These are phyloP conservation scores for Desoria tigrina DNA, from an alignment of 2,888 invertebrate species.

Conservation along the genomic window DNA sequence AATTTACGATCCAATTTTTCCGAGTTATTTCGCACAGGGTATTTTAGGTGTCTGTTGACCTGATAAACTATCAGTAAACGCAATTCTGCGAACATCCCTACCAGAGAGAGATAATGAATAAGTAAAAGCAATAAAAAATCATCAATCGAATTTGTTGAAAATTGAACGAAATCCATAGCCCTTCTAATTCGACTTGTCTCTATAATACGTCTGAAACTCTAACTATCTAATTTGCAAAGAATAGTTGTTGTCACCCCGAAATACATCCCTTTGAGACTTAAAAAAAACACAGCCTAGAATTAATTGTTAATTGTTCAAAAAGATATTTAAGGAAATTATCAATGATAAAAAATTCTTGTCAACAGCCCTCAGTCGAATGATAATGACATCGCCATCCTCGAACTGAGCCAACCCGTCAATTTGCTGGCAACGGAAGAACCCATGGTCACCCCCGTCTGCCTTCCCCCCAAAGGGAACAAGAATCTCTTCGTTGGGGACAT, in stretches of 20 bases:
- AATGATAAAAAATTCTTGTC: neutral
- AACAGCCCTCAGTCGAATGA: constrained; percentile 44
- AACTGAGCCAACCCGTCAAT: constrained; percentile 41
- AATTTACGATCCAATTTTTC: too few species aligned
- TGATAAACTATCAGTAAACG: too few species aligned
- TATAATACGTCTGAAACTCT: too few species aligned
- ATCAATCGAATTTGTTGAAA: neutral
- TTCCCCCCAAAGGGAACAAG: constrained; percentile 31
- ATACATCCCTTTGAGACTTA: too few species aligned
- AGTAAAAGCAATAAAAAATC: neutral
- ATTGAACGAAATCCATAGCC: too few species aligned
- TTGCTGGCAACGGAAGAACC: constrained; percentile 37
- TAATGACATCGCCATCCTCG: constrained; percentile 46
- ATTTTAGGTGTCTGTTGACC: too few species aligned
- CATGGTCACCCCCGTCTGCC: constrained; percentile 44
- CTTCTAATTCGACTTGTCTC: too few species aligned
- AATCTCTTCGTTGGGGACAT: constrained; percentile 36
- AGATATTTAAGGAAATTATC: neutral
- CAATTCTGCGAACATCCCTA: too few species aligned
- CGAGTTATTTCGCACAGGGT: too few species aligned
- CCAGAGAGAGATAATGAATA: too few species aligned
- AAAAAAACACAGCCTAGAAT: neutral
- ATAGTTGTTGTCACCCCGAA: too few species aligned
- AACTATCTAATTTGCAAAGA: too few species aligned
- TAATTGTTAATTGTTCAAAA: neutral